Evolutionary conservation across 2,888 invertebrate genomes (phyloP), one percentile per base, ranked within the genome.

Genomic region (Drosophila anceps): DNA sequence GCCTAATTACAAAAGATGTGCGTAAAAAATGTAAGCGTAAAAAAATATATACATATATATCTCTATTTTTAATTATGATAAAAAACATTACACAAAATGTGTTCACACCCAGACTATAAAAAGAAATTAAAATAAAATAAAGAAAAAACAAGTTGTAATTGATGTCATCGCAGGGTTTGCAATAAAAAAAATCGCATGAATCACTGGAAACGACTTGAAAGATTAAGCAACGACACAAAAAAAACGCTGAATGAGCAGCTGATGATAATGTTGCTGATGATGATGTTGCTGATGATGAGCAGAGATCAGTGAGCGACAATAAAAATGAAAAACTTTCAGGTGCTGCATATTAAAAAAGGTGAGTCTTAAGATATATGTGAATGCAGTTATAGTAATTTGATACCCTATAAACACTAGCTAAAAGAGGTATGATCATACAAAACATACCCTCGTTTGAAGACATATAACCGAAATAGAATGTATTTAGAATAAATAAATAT

Each of bases 131-230:
- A 31, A 15, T 10, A 33, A 20, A 31, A 20, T 10, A 15, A 10
- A 18, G 13, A 37, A 55, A 39, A 20, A 59, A 44, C 15, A 27
- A 44, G 33, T 59, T 64, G 31, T 46, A 63, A 51, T 73, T 69
- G 69, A 64, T 73, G 77, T 62, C 78, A 77, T 69, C 73, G 24
- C 61, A 65, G 44, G 10, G 35, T 43, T 24, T 50, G 54, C 70
- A 61, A 53, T 61, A 59, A 59, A 35, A 13, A 18, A 29, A 41
- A 31, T 59, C 64, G 57, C 51, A 77, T 77, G 78, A 77, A 77
- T 77, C 77, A 77, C 51, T 50, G 55, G 2, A 43, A 60, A 54
- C n/a, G 31, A 59, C 63, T 59, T 48, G 5, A n/a, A 12, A 44
- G 24, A 51, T 63, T 50, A 59, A 43, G 15, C 35, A 44, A 62